Evolutionary conservation across 2,888 invertebrate species (phyloP).

Genomic region (Brachycybe producta): DNA sequence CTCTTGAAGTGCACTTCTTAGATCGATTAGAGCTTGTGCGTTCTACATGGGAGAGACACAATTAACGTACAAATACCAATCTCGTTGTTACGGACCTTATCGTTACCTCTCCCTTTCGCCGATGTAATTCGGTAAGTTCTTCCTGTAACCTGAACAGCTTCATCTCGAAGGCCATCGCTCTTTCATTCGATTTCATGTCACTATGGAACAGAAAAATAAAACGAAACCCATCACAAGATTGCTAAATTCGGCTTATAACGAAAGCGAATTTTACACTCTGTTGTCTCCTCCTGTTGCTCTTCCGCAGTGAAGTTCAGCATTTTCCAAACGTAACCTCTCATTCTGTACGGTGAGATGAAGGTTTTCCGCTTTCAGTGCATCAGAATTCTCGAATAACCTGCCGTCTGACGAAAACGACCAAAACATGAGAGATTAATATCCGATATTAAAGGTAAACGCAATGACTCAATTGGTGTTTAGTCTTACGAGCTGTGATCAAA

Average conservation of each 20-base stretch:
- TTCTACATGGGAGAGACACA: slow-evolving; percentile 38
- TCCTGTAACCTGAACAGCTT: slow-evolving; percentile 77
- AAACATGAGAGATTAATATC: background rate
- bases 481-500: slow-evolving; percentile 66
- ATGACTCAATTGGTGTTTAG: background rate
- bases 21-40: slow-evolving; percentile 80
- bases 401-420: slow-evolving; percentile 48
- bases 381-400: slow-evolving; percentile 68
- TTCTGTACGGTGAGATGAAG: slow-evolving; percentile 70
- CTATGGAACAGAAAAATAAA: too few relatives aligned
- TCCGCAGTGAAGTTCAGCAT: slow-evolving; percentile 39
- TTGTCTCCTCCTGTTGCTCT: too few relatives aligned
- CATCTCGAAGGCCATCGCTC: slow-evolving; percentile 55
- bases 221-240: too few relatives aligned
- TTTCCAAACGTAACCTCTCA: slow-evolving; percentile 54
- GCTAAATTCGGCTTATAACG: background rate
- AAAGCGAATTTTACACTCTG: slow-evolving; percentile 3
- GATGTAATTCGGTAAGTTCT: slow-evolving; percentile 78
- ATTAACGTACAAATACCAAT: background rate
- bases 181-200: slow-evolving; percentile 39
- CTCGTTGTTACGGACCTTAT: background rate
- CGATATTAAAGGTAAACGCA: background rate
- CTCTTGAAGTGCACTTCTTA: slow-evolving; percentile 72
- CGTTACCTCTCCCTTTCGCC: slow-evolving; percentile 61
- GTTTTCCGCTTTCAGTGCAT: slow-evolving; percentile 67